phyloP scores from a whole-genome alignment of 1,140 invertebrate genomes.

The Oscheius sp. region DNA sequence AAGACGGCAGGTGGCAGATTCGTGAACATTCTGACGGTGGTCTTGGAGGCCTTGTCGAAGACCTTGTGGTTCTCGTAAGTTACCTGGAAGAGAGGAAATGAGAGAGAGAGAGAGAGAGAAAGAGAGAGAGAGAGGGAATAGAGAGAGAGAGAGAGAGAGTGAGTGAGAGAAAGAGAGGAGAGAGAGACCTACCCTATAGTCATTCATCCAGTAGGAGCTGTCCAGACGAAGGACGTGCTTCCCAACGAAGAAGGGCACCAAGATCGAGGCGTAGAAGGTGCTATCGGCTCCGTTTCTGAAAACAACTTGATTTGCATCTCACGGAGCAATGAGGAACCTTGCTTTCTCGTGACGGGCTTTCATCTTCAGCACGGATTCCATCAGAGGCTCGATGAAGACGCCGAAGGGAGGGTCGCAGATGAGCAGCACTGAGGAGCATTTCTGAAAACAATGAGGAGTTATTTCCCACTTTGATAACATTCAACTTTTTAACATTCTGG shows the following conservation, averaged over 20 bases:
- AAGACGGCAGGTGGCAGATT: constrained; percentile 12
- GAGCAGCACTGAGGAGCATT: constrained; percentile 10
- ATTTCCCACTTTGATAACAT: no score
- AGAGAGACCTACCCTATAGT: constrained; percentile 16
- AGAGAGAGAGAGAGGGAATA: no score
- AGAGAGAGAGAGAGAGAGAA: no score
- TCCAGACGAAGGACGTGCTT: constrained; percentile 25
- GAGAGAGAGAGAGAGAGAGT: no score
- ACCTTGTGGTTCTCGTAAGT: constrained; percentile 32
- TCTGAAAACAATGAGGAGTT: no score
- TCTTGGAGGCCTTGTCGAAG: constrained; percentile 22
- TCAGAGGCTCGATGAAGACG: constrained; percentile 35
- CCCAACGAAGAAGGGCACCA: constrained; percentile 30
- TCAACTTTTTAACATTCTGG: no score
- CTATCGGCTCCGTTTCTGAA: not conserved
- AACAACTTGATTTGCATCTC: no score
- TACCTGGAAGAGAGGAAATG: not conserved
- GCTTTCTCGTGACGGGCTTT: not conserved
- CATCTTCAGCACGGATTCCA: constrained; percentile 22
- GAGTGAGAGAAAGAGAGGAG: not conserved
- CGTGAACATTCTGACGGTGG: constrained; percentile 29
- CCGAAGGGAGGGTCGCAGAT: constrained; percentile 36
- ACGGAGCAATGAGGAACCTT: no score
- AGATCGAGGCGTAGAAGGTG: constrained; percentile 8
- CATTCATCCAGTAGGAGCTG: constrained; percentile 29